Base-by-base conservation (phyloP, 2,888 invertebrate species). In the Cyclophora punctaria region DNA sequence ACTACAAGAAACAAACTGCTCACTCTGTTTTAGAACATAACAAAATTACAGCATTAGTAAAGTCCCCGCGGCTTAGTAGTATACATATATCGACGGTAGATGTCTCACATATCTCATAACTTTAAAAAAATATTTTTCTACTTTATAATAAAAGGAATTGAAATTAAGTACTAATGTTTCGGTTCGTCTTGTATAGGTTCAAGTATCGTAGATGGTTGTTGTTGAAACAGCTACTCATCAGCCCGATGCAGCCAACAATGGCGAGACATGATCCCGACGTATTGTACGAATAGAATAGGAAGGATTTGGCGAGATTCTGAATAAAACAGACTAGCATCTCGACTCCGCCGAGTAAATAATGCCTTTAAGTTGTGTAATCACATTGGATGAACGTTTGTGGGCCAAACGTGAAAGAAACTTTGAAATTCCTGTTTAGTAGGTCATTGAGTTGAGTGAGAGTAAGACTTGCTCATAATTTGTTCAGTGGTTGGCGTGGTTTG, bases 241-340 rank as follows among this genome's bases (percentile, higher is more conserved):
- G 73, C 79, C 78, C 77, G 73, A 80, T 80, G 78, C 69, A 66
- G 62, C 59, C 75, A 72, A 83, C 83, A 83, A 83, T 75, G 60
- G 78, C 50, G 78, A 50, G 68, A 60, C 60, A 63, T 77, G 80
- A 81, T 80, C 79, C 74, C 64, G 51, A 64, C 62, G 75, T 71
- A 83, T 83, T 84, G 83, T 83, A 71, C 74, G 67, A 61, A 66
- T 66, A 80, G 82, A 83, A 84, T 82, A 67, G 76, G 68, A 80
- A 73, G 82, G 84, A 81, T 84, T 83, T 84, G 71, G 74, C 61
- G 61, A 73, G 68, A 68, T 70, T 72, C 67, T 69, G 80, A 79
- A 83, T 83, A 76, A 83, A 82, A 81, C 81, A 82, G 79, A 73
- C 73, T 67, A 65, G 69, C 69, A 64, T 71, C 73, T 72, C 69